Evolutionary conservation across 1,140 invertebrate genomes (phyloP).

Genomic region (Lepidurus arcticus): DNA sequence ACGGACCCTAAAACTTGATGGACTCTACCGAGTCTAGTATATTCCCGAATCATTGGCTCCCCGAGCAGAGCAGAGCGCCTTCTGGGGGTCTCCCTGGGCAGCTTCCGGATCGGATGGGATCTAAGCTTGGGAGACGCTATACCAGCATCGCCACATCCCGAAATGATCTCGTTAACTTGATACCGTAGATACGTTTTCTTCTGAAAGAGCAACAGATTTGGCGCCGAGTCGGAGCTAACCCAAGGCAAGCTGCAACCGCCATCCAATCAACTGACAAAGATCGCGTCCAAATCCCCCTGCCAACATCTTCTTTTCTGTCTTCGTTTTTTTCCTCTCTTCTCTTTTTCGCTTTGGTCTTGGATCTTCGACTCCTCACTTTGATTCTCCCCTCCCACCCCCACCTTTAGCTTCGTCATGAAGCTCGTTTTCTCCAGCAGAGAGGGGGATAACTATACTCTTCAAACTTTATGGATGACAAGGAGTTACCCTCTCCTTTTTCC

Average conservation of each 20-base stretch:
- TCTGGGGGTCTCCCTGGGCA: constrained; percentile 16
- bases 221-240: neutral
- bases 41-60: constrained; percentile 14
- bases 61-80: neutral
- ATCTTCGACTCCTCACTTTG: neutral
- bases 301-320: constrained; percentile 9
- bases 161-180: constrained; percentile 22
- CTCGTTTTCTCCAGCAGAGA: neutral
- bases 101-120: constrained; percentile 20
- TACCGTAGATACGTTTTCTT: neutral
- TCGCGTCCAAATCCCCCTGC: constrained; percentile 6
- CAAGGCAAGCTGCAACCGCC: neutral
- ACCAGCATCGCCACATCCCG: constrained; percentile 1
- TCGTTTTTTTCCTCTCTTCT: neutral
- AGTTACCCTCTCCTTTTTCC: neutral
- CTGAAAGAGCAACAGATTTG: constrained; percentile 22
- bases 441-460: neutral
- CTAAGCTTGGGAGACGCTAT: neutral
- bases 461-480: constrained; percentile 22
- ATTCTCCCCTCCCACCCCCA: neutral
- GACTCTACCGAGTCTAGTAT: neutral
- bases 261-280: constrained; percentile 22
- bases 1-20: constrained; percentile 12
- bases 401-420: constrained; percentile 4
- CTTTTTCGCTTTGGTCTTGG: neutral